Evolutionary conservation across 2,797 vertebrate species (phyloP), one percentile per base, ranked within the genome.

Genomic region (Yasuhikotakia modesta): DNA sequence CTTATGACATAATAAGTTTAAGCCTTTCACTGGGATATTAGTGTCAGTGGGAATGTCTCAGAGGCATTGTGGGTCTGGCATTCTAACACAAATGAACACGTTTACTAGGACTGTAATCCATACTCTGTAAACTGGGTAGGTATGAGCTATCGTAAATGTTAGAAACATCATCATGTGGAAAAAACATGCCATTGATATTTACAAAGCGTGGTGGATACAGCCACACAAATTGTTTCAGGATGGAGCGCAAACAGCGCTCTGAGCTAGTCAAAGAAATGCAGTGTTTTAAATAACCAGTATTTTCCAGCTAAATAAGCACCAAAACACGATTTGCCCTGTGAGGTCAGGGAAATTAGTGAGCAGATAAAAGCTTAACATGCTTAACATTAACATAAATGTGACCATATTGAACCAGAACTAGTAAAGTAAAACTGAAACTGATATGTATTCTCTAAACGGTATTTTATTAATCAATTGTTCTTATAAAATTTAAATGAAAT

Each of bases 111-210:
- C 43, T 53, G 46, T 43, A 46, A 61, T 63, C 10, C 14, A 55
- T 35, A 68, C 63, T 52, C 53, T 80, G 27, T 80, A 76, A 76
- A 66, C 79, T 70, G 30, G 43, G 57, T 12, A 75, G 22, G 19
- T 35, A 53, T 64, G 57, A 74, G 71, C 13, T 48, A 55, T 66
- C 48, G 52, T 55, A 35, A 64, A 71, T 61, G 17, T 57, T 83
- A 58, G 64, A 77, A 50, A 77, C 43, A 63, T 32, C 22, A 19
- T 30, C 39, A 10, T 52, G 39, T 52, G 17, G 19, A 16, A 19
- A 58, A 64, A 66, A 57, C 63, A 75, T 17, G 58, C 13, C 60
- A 65, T 13, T 8, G 10, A 74, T 65, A 39, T 65, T 27, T 43
- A 27, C 16, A 43, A 65, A 19, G 21, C 65, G 10, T 13, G 19